Percentiles rank a stretch among this genome's conserved stretches.
Evolutionary conservation across 2,113 vertebrate species (phyloP).

Genomic region (Chamaea fasciata): DNA sequence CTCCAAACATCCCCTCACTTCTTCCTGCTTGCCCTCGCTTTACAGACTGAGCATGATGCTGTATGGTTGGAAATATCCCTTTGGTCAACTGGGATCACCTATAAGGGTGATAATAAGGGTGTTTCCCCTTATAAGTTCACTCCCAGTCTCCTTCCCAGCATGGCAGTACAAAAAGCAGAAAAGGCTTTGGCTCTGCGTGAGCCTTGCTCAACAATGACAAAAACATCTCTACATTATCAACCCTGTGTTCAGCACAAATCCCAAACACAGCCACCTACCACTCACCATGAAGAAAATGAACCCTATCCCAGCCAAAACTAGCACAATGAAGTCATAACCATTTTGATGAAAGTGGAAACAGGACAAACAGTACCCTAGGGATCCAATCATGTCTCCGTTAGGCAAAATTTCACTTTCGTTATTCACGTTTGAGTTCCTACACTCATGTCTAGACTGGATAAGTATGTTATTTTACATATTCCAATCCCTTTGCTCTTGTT

Average conservation of each 20-base stretch:
- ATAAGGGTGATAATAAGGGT: background rate
- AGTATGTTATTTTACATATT: background rate
- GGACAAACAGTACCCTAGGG: background rate
- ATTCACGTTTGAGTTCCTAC: background rate
- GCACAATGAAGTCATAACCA: background rate
- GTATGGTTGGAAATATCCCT: background rate
- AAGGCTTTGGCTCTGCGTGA: background rate
- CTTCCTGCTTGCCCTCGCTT: background rate
- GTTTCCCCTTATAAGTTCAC: background rate
- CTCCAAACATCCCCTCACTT: fast-evolving
- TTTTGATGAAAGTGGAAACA: background rate
- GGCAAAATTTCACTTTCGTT: background rate
- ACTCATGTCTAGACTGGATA: background rate
- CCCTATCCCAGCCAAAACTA: background rate
- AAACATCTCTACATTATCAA: background rate
- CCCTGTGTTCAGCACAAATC: background rate
- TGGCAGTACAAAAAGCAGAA: background rate
- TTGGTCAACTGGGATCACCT: background rate
- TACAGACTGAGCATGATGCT: background rate
- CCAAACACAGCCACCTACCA: background rate
- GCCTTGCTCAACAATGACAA: background rate
- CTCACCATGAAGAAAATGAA: background rate
- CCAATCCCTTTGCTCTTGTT: background rate
- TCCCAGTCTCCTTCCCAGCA: background rate
- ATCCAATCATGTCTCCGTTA: background rate